These are phyloP conservation scores for Griposia aprilina DNA, from an alignment of 2,888 invertebrate species.

Conservation along the genomic window DNA sequence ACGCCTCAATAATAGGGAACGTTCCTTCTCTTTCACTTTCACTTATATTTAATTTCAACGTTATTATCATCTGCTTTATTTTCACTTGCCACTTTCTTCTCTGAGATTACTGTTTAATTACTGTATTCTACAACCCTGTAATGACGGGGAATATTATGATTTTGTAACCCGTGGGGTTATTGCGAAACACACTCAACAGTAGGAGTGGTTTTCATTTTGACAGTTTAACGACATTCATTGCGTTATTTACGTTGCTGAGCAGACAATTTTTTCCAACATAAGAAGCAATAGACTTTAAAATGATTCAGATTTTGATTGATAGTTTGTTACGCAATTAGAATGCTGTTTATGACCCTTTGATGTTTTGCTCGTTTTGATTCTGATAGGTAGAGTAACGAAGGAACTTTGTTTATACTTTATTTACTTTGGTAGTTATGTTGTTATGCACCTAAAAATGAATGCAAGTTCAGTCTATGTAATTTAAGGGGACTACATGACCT, in stretches of 20 bases:
- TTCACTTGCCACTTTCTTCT: conserved; percentile 26
- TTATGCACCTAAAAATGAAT: neutral
- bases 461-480: too few species aligned
- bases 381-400: neutral
- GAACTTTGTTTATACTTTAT: neutral
- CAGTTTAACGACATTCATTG: too few species aligned
- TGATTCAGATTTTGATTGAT: too few species aligned
- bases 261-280: too few species aligned
- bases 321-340: too few species aligned
- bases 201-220: too few species aligned
- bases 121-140: conserved; percentile 1
- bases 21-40: conserved; percentile 49
- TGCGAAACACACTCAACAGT: too few species aligned
- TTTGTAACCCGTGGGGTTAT: neutral
- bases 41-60: conserved; percentile 45
- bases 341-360: conserved; percentile 7
- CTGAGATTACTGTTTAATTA: conserved; percentile 26
- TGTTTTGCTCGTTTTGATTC: neutral
- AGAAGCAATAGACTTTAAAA: too few species aligned
- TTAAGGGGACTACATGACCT: too few species aligned
- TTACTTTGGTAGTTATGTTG: neutral
- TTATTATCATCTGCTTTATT: conserved; percentile 35
- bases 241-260: too few species aligned
- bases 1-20: conserved; percentile 42
- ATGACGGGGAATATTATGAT: conserved; percentile 41